phyloP scores from a whole-genome alignment of 1,140 invertebrate species.

The Acromyrmex charruanus region DNA sequence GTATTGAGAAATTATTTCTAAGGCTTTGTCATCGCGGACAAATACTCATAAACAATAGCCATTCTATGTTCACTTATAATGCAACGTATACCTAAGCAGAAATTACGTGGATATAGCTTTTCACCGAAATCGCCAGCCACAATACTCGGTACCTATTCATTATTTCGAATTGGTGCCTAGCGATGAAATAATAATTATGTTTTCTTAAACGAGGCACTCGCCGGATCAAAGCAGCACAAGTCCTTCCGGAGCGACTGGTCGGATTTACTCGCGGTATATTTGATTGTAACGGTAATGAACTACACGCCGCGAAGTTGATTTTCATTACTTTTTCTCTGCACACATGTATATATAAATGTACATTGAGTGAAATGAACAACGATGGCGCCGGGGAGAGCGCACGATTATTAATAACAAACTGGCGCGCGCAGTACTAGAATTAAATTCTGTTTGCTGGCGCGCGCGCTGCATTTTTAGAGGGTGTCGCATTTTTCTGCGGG shows the following conservation, averaged over 20 bases:
- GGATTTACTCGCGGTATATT: constrained; percentile 21
- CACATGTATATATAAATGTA: neutral
- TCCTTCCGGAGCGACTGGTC: constrained; percentile 1
- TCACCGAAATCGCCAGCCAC: constrained; percentile 3
- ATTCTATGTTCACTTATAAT: constrained; percentile 4
- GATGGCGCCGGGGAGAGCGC: neutral
- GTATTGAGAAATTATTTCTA: neutral
- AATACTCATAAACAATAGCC: constrained; percentile 7
- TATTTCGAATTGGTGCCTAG: constrained; percentile 34
- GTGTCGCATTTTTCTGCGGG: constrained; percentile 51
- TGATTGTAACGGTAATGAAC: constrained; percentile 51
- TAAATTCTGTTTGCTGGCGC: constrained; percentile 52
- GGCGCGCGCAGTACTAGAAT: constrained; percentile 41
- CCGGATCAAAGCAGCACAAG: constrained; percentile 35
- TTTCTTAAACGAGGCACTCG: constrained; percentile 34
- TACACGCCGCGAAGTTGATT: constrained; percentile 33
- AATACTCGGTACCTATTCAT: constrained; percentile 36
- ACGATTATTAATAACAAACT: constrained; percentile 61
- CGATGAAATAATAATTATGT: constrained; percentile 58
- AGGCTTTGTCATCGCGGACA: neutral
- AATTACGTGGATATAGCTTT: neutral
- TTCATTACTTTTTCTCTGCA: constrained; percentile 35
- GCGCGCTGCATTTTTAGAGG: constrained; percentile 54
- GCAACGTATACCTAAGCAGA: neutral
- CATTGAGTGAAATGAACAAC: constrained; percentile 13